Conservation (phyloP, 2,797 vertebrate species). For the Pithecia hirsuta region DNA sequence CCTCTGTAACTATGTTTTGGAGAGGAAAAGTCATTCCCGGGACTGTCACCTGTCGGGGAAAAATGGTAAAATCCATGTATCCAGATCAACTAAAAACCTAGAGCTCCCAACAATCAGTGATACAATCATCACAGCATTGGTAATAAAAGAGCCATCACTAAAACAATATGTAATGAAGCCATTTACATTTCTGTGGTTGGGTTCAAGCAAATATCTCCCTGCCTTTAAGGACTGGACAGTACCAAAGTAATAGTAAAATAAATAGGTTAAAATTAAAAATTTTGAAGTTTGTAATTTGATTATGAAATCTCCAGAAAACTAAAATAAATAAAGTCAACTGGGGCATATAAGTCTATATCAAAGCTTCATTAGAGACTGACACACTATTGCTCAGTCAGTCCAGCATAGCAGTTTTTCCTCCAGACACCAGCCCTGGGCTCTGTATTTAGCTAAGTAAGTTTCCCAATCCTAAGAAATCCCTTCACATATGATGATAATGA, state of each 20-base stretch:
- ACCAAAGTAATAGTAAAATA: constrained; percentile 40
- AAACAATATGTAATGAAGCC: background rate
- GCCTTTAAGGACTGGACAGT: background rate
- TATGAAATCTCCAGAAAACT: background rate
- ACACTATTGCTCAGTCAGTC: background rate
- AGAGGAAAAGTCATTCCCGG: background rate
- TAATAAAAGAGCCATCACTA: background rate
- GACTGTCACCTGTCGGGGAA: background rate
- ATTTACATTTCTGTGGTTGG: background rate
- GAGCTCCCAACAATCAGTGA: background rate
- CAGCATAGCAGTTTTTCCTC: background rate
- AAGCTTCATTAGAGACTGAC: background rate
- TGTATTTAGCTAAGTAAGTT: constrained; percentile 45
- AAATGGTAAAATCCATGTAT: background rate
- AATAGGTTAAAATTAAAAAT: constrained; percentile 5
- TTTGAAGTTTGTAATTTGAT: background rate
- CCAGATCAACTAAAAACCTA: background rate
- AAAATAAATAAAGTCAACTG: background rate
- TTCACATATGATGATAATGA: constrained; percentile 12
- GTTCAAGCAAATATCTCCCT: background rate
- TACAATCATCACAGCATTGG: background rate
- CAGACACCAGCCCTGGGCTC: constrained; percentile 4
- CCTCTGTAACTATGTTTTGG: background rate
- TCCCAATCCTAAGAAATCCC: constrained; percentile 34
- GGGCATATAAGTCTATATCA: background rate